Evolutionary conservation across 2,113 vertebrate genomes (phyloP).

Genomic region (Periophthalmus modestus): DNA sequence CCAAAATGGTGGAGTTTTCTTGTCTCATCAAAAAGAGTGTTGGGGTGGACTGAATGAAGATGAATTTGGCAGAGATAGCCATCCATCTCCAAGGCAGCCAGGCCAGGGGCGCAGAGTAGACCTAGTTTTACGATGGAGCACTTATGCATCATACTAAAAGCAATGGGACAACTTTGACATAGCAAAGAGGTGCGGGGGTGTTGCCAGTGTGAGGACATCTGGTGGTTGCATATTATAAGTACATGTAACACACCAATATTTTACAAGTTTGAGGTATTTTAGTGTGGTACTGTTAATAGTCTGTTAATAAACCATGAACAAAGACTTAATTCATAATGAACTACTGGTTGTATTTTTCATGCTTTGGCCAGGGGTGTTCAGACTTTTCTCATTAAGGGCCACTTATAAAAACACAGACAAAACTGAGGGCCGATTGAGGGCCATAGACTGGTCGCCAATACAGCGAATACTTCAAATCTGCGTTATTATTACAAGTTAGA

Average conservation of each 20-base stretch:
- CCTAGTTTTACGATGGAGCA: constrained; percentile 50
- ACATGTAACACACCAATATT: background rate
- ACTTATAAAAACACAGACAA: no score
- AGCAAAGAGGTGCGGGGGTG: background rate
- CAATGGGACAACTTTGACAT: background rate
- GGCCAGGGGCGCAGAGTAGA: constrained; percentile 27
- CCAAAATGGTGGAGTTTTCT: constrained; percentile 26
- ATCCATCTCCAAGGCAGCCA: constrained; percentile 23
- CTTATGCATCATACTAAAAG: constrained; percentile 9
- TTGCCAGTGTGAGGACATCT: background rate
- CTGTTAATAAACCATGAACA: no score
- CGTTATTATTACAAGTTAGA: no score
- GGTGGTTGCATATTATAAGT: background rate
- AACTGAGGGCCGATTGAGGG: no score
- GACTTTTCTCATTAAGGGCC: no score
- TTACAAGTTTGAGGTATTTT: no score
- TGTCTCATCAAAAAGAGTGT: constrained; percentile 29
- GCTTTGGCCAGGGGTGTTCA: no score
- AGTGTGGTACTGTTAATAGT: rapidly evolving
- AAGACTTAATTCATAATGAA: no score
- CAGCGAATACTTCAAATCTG: no score
- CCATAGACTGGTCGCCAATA: no score
- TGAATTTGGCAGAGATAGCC: constrained; percentile 21
- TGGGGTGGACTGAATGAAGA: constrained; percentile 14
- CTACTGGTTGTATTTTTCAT: no score